These are phyloP conservation scores for Hirudinaria manillensis DNA, from an alignment of 2,888 invertebrate genomes.

Conservation along the genomic window DNA sequence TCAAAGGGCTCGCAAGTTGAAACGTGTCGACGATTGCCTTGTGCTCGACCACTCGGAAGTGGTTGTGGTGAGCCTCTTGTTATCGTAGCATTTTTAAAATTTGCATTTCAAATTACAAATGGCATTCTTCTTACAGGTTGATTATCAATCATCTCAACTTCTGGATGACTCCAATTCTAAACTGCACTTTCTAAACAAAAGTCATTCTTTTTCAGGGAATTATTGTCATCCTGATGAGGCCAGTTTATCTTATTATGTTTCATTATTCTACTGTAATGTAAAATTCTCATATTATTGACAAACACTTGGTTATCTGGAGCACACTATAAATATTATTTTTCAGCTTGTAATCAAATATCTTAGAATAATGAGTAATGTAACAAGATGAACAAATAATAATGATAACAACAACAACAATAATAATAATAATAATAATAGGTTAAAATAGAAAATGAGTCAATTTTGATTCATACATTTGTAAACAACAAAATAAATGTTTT, in stretches of 20 bases:
- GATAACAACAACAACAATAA: too few species aligned
- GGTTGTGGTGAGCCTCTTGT: slow-evolving; percentile 69
- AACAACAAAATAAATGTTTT: too few species aligned
- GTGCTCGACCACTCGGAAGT: slow-evolving; percentile 79
- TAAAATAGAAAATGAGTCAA: too few species aligned
- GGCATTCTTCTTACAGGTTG: background rate
- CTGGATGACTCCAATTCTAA: background rate
- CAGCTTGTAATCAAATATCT: too few species aligned
- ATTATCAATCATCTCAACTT: background rate
- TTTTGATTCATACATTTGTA: too few species aligned
- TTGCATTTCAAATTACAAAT: background rate
- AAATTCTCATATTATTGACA: too few species aligned
- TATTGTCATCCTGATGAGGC: background rate
- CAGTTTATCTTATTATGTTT: background rate
- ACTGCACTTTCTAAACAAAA: slow-evolving; percentile 11
- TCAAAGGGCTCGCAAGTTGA: slow-evolving; percentile 69
- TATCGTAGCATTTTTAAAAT: background rate
- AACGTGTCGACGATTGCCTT: slow-evolving; percentile 75
- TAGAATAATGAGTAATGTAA: too few species aligned
- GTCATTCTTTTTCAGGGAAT: slow-evolving; percentile 27
- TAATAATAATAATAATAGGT: too few species aligned
- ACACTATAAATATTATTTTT: too few species aligned
- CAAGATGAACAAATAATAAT: too few species aligned
- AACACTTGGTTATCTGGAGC: too few species aligned
- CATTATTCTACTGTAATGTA: too few species aligned